Percentiles rank a stretch among this genome's conserved stretches.
phyloP scores from a whole-genome alignment of 2,888 invertebrate species.

The Chydorus sphaericus region DNA sequence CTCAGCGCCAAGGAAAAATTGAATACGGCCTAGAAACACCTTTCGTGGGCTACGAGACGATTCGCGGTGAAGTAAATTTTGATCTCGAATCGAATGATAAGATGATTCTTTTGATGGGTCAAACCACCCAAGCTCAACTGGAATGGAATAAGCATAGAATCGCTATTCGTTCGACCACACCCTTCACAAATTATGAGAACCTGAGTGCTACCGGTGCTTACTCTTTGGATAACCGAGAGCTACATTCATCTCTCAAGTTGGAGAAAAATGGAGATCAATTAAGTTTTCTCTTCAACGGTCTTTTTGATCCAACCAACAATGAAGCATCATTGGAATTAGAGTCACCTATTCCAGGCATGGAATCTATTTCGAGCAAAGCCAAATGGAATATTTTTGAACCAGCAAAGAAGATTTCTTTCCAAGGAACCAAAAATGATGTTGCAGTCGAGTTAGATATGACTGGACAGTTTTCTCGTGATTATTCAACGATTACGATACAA shows the following conservation, averaged over 20 bases:
- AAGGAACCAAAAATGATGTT: slow-evolving; percentile 1
- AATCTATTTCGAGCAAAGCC: slow-evolving; percentile 6
- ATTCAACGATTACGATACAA: slow-evolving; percentile 11
- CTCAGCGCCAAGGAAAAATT: slow-evolving; percentile 6
- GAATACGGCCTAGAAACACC: slow-evolving; percentile 10
- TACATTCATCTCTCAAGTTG: neutral
- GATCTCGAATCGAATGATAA: slow-evolving; percentile 10
- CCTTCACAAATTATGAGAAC: slow-evolving; percentile 14
- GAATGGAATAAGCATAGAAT: neutral
- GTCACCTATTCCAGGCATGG: slow-evolving; percentile 14
- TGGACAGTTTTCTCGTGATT: slow-evolving; percentile 6
- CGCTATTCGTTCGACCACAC: slow-evolving; percentile 9
- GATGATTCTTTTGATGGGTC: neutral
- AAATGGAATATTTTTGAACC: slow-evolving; percentile 2
- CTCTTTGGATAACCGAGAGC: slow-evolving; percentile 1
- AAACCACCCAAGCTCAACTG: slow-evolving; percentile 2
- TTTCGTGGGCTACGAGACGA: slow-evolving; percentile 4
- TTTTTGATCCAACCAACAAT: neutral
- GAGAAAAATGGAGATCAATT: slow-evolving; percentile 4
- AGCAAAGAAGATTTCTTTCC: neutral
- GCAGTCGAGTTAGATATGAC: slow-evolving; percentile 4
- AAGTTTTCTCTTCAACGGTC: neutral
- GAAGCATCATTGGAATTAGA: slow-evolving; percentile 5
- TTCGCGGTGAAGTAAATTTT: slow-evolving; percentile 11
- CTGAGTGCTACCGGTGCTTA: slow-evolving; percentile 8